Evolutionary conservation across 1,140 invertebrate species (phyloP), one percentile per base, ranked within the genome.

Genomic region (Amyelois transitella): DNA sequence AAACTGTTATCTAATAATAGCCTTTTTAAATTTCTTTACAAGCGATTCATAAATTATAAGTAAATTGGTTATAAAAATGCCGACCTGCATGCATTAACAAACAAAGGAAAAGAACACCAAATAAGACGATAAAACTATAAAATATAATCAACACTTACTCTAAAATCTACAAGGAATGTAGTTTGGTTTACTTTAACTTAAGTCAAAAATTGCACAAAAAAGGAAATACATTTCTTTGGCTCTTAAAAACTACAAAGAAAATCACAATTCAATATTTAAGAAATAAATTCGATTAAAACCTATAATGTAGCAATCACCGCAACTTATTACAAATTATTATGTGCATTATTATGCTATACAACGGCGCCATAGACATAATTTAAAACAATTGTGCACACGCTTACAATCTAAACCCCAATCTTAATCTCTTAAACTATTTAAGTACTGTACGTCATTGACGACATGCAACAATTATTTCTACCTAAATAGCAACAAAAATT

Each of bases 191-290:
- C 58, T 43, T 56, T 58, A 49, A 64, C 75, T 75, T 81, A 81
- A 58, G 72, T 78, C 69, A 77, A 83, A n/a, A 77, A 85, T 87
- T 82, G 83, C 80, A 85, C 83, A 66, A 75, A 54, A 67, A 68
- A 77, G 75, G 71, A 79, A 84, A 67, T 55, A 54, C 66, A 63
- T 68, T 72, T 81, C 81, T 87, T 87, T 84, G 81, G 80, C 64
- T 62, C 73, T 82, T 80, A 85, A 59, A 22, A 81, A 73, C 68
- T 72, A 77, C 60, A 60, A 64, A 64, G 55, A 72, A 72, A 79
- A 81, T 84, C 79, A 86, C 83, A 83, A 81, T 58, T 60, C 63
- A 69, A 51, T 62, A 60, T 63, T 49, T 62, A 69, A 54, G 25
- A 70, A 76, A 77, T 75, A 75, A 84, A 84, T 77, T 77, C 66